Conservation (phyloP, 1,140 invertebrate species). For the Aradophagus sp. region DNA sequence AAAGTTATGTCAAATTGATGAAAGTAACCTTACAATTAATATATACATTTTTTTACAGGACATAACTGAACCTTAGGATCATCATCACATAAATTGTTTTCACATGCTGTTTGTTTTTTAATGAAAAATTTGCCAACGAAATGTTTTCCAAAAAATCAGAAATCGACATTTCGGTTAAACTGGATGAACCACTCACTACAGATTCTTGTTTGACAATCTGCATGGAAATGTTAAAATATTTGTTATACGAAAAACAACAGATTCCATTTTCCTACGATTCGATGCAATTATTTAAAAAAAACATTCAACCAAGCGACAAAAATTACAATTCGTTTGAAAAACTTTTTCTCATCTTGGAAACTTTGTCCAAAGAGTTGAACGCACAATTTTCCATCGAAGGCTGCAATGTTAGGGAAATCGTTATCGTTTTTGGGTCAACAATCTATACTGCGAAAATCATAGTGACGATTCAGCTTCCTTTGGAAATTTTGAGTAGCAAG, state of each 20-base stretch:
- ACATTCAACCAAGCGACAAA: constrained; percentile 60
- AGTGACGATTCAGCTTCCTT: constrained; percentile 64
- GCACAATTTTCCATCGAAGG: constrained; percentile 61
- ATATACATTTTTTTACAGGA: too few species aligned
- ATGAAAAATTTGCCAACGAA: too few species aligned
- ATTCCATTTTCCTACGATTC: constrained; percentile 69
- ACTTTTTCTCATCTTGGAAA: constrained; percentile 58
- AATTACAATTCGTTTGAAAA: constrained; percentile 61
- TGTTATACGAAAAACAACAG: constrained; percentile 71
- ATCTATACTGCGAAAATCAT: constrained; percentile 68
- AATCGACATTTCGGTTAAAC: constrained; percentile 60
- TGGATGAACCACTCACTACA: constrained; percentile 68
- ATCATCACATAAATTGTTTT: too few species aligned
- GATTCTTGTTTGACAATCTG: constrained; percentile 65
- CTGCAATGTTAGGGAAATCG: constrained; percentile 65
- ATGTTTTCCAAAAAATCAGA: constrained; percentile 60
- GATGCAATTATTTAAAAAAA: constrained; percentile 58
- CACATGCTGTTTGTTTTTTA: too few species aligned
- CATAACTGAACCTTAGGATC: too few species aligned
- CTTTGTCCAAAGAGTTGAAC: constrained; percentile 62
- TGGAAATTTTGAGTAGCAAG: constrained; percentile 63
- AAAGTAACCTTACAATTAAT: too few species aligned
- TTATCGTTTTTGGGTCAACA: constrained; percentile 68
- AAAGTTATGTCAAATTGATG: too few species aligned
- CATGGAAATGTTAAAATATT: constrained; percentile 69